A percentile compares a stretch with the other conserved stretches of the same genome.
Conservation (phyloP, 1,140 invertebrate genomes). For the Mercenaria mercenaria region DNA sequence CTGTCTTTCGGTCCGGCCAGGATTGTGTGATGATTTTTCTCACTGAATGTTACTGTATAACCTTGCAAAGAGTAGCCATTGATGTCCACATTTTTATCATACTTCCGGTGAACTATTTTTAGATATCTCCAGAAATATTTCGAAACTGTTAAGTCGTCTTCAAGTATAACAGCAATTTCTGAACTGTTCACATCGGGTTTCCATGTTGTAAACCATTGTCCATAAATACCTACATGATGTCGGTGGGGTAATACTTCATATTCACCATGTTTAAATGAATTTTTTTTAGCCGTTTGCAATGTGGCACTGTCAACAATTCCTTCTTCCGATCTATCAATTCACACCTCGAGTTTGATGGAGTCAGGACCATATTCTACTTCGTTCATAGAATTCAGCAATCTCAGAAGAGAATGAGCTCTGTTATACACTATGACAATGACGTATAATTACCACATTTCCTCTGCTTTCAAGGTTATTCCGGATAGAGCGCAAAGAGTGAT, state of each 20-base stretch:
- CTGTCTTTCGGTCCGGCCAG: too few relatives aligned
- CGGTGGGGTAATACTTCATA: constrained; percentile 62
- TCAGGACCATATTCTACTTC: constrained; percentile 62
- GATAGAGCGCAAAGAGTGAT: too few relatives aligned
- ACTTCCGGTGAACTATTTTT: constrained; percentile 71
- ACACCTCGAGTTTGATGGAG: constrained; percentile 69
- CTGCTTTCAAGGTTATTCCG: too few relatives aligned
- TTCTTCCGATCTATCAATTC: constrained; percentile 66
- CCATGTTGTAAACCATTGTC: too few relatives aligned
- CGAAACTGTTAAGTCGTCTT: too few relatives aligned
- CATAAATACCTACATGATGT: constrained; percentile 69
- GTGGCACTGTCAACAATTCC: constrained; percentile 62
- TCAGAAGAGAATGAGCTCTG: constrained; percentile 58
- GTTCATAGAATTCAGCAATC: constrained; percentile 67
- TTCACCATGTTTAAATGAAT: constrained; percentile 73
- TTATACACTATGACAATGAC: constrained; percentile 13
- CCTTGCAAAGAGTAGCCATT: too few relatives aligned
- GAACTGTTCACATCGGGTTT: too few relatives aligned
- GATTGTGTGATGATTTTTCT: not conserved
- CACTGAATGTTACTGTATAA: constrained; percentile 52
- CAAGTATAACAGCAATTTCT: too few relatives aligned
- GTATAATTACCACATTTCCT: too few relatives aligned
- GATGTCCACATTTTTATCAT: constrained; percentile 60
- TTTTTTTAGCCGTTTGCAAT: constrained; percentile 37
- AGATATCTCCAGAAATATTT: too few relatives aligned